Evolutionary conservation across 2,888 invertebrate genomes (phyloP).

Genomic region (Tenthredo notha): DNA sequence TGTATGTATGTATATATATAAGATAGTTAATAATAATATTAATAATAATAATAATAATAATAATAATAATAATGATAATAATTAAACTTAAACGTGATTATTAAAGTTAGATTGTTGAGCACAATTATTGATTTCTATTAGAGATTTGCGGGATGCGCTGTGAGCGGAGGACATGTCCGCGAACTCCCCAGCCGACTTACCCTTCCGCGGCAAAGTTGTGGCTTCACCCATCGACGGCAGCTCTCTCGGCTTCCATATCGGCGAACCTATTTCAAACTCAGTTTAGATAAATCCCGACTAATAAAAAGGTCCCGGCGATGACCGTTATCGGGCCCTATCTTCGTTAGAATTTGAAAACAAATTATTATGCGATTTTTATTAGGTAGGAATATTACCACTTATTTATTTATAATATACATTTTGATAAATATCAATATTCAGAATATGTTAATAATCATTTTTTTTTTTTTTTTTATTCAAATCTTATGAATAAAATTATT

Average conservation of each 20-base stretch:
- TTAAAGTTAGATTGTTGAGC: slow-evolving; percentile 78
- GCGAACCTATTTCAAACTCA: slow-evolving; percentile 87
- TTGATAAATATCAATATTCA: background rate
- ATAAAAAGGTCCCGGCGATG: background rate
- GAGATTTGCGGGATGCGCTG: slow-evolving; percentile 82
- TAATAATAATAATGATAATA: slow-evolving; percentile 57
- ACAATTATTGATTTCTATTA: slow-evolving; percentile 80
- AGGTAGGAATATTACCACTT: too few relatives aligned
- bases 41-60: slow-evolving; percentile 53
- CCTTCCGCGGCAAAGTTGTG: slow-evolving; percentile 84
- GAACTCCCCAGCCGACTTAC: slow-evolving; percentile 78
- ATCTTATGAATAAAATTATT: too few relatives aligned
- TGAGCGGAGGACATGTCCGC: slow-evolving; percentile 80
- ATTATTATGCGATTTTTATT: background rate
- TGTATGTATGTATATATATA: background rate
- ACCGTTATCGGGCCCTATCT: slow-evolving; percentile 16
- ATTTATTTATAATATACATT: background rate
- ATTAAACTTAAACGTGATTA: slow-evolving; percentile 78
- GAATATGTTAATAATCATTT: too few relatives aligned
- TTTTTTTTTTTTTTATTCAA: too few relatives aligned
- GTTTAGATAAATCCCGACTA: slow-evolving; percentile 78
- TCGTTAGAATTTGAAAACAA: background rate
- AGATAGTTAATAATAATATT: slow-evolving; percentile 53
- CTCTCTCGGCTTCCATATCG: slow-evolving; percentile 99
- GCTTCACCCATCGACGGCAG: slow-evolving; percentile 82